A percentile compares a stretch with the other conserved stretches of the same genome.
phyloP scores from a whole-genome alignment of 37 sponge, comb jelly and placozoan genomes.

The Diacarnus erythraeanus region DNA sequence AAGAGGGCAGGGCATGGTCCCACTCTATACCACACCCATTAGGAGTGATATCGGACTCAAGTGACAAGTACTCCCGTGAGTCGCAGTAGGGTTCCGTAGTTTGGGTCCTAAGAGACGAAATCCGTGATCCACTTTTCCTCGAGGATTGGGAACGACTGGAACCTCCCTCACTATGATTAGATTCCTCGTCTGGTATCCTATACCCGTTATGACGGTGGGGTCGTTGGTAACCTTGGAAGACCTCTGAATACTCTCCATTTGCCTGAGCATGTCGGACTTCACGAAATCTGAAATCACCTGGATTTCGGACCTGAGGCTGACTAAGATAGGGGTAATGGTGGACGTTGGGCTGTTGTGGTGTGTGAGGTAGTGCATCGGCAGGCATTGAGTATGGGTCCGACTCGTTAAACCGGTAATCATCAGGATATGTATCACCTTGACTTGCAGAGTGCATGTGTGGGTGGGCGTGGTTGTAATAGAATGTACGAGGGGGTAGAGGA shows the following conservation, averaged over 20 bases:
- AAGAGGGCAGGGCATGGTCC: neutral
- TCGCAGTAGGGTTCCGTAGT: neutral
- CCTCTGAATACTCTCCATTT: conserved; percentile 18
- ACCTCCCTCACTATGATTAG: conserved; percentile 2
- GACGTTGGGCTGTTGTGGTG: neutral
- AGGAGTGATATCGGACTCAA: neutral
- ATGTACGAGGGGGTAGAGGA: conserved; percentile 49
- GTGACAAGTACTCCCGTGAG: neutral
- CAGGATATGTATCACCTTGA: neutral
- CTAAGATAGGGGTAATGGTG: no score
- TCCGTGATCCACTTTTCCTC: neutral
- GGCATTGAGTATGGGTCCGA: conserved; percentile 18
- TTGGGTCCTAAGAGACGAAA: neutral
- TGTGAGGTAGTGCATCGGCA: conserved; percentile 22
- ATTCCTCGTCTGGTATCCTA: neutral
- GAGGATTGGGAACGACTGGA: neutral
- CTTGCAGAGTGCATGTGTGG: neutral
- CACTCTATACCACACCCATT: neutral
- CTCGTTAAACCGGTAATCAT: neutral
- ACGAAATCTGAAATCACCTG: neutral
- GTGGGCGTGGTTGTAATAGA: neutral
- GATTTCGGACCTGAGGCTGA: neutral
- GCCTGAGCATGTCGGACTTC: neutral
- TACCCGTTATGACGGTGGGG: conserved; percentile 1
- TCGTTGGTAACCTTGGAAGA: conserved; percentile 11